A percentile compares a stretch with the other conserved stretches of the same genome.
These are phyloP conservation scores for Clarias laeviceps DNA, from an alignment of 2,797 vertebrate species.

Conservation along the genomic window DNA sequence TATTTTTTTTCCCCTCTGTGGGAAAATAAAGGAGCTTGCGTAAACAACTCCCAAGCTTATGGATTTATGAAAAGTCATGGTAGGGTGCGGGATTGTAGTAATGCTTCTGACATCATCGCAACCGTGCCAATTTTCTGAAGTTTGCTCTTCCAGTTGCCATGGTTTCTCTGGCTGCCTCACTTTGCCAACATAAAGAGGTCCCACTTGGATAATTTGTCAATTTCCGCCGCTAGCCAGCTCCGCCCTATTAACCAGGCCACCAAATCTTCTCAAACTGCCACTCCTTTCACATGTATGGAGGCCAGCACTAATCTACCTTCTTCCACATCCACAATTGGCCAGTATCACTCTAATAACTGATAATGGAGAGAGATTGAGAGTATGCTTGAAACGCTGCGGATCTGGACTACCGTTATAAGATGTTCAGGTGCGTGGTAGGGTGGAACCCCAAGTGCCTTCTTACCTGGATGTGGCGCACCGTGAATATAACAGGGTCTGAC, in stretches of 20 bases:
- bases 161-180: neutral
- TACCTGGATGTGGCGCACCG: constrained; percentile 95
- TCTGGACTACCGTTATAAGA: neutral
- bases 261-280: neutral
- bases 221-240: neutral
- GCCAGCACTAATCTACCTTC: neutral
- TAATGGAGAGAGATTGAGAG: neutral
- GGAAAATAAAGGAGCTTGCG: neutral
- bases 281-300: neutral
- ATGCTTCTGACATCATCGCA: constrained; percentile 4
- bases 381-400: neutral
- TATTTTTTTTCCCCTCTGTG: neutral
- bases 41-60: neutral
- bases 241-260: neutral
- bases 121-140: neutral
- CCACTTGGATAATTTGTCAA: neutral
- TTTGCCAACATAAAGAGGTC: neutral
- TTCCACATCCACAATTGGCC: neutral
- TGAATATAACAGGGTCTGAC: constrained; percentile 95
- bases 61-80: constrained; percentile 16
- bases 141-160: neutral
- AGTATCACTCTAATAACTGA: neutral
- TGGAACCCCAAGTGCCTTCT: neutral
- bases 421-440: no score
- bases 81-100: neutral